Base-by-base conservation (phyloP, 2,113 vertebrate genomes). In the Apeltes quadracus region DNA sequence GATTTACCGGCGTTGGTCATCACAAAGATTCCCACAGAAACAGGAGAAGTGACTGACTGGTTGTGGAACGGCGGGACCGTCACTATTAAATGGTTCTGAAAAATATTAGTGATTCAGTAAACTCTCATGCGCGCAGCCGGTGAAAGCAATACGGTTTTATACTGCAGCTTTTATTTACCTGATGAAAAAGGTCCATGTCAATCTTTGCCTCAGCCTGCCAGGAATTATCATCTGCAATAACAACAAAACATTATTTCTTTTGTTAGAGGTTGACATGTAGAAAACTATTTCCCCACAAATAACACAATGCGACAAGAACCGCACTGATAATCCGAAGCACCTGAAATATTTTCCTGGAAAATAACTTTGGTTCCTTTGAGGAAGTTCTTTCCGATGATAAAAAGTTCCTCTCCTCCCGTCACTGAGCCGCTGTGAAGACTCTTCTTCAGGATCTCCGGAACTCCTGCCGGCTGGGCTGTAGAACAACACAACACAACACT, bases 341-440 rank as follows among this genome's bases (percentile, higher is more conserved):
- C 89, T 90, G 96, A 92, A 82, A 93, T 55, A 69, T 96, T 98
- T 87, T 99, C 98, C 77, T 99, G 98, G 91, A 99, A 99, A 92
- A 98, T 93, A 84, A 99, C 98, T 95, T 99, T 98, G 83, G 97
- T 97, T 95, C 98, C 98, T 94, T 99, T 99, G 69, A 99, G 95
- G 91, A 99, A 99, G 92, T 99, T 99, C 92, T 99, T 99, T 87
- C 98, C 98, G 10, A 99, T 98, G 75, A 99, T 94, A 85, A 99
- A 99, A 61, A 99, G 95, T 77, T 99, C 98, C 79, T 99, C 97
- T 86, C 97, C 97, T 83, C 98, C 98, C 91, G 93, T 97, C 74
- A 96, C 95, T 16, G 96, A 94, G 85, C 96, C 95, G 77, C 92
- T 96, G 91, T 98, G 97, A 57, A 99, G 94, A 81, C 97, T 99